Conservation (phyloP, 92 coral and sea anemone species). For the Micromussa lordhowensis region DNA sequence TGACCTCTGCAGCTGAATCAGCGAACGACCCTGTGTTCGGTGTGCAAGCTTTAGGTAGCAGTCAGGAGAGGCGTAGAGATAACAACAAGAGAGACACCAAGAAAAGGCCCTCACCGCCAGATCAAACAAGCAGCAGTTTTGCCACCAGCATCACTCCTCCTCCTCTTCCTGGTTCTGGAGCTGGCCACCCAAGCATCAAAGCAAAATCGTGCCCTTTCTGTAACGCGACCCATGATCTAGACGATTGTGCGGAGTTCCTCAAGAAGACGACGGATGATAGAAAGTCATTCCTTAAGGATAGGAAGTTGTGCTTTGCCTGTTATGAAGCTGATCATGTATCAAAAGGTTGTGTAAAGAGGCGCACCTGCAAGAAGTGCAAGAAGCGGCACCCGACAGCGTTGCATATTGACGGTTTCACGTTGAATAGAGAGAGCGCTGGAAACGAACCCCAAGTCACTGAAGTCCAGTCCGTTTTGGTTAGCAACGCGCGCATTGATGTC, state of each 20-base stretch:
- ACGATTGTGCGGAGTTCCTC: neutral
- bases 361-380: slow-evolving; percentile 65
- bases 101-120: slow-evolving; percentile 43
- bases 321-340: slow-evolving; percentile 60
- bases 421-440: neutral
- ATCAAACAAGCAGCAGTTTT: slow-evolving; percentile 39
- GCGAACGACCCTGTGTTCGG: slow-evolving; percentile 30
- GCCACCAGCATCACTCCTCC: slow-evolving; percentile 33
- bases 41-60: no score
- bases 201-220: neutral
- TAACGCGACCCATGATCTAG: neutral
- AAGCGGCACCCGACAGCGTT: slow-evolving; percentile 50
- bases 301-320: slow-evolving; percentile 66
- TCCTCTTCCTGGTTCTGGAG: neutral
- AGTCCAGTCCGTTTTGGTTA: neutral
- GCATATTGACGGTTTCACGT: slow-evolving; percentile 30
- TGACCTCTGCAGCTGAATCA: slow-evolving; percentile 58
- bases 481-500: slow-evolving; percentile 19
- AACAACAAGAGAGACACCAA: no score
- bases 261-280: neutral
- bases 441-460: neutral
- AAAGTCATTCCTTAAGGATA: slow-evolving; percentile 26
- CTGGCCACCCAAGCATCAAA: neutral
- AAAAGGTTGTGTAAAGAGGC: slow-evolving; percentile 60
- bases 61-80: no score